Evolutionary conservation across 2,888 invertebrate genomes (phyloP), one percentile per base, ranked within the genome.

Genomic region (Schizotus pectinicornis): DNA sequence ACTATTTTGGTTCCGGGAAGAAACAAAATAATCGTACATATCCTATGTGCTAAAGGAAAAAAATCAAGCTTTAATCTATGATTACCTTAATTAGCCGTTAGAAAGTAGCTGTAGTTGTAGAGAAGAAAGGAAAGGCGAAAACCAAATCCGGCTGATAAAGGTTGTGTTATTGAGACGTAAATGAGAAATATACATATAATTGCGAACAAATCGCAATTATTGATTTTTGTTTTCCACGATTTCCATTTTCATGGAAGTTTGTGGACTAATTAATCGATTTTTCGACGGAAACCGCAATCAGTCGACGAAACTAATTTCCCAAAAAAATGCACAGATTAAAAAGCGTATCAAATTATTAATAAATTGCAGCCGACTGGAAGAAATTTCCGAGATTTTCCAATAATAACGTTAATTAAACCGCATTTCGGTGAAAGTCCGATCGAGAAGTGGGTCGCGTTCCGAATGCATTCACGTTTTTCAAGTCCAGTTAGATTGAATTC

Each of bases 371-470:
- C 22, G 22, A 22, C 5, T 22, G 22, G 33, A 45, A 53, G 45
- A 48, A 56, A 56, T 48, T 56, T 55, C 48, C 9, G 22, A 42
- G 41, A 55, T 48, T 48, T 48, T 45, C 37, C 45, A 33, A 32
- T 55, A 48, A 55, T 55, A 35, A 13, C 38, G 37, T 49, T 49
- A 39, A 48, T 48, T 48, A 55, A 39, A 51, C 53, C 39, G 43
- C 49, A 54, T 58, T 54, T 53, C 33, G 58, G 58, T 58, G 58
- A 58, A 58, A 58, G 58, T 58, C 38, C 36, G 39, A 45, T 37
- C 14, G 37, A 31, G 35, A 52, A 52, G 58, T 58, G 58, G 58
- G 58, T 53, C 53, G 45, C 39, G 58, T 54, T 43, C 58, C 53
- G 52, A 48, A 58, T 53, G 37, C 53, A 52, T 22, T 41, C 52